These are phyloP conservation scores for Antechinus flavipes DNA, from an alignment of 2,113 vertebrate genomes.

Conservation along the genomic window DNA sequence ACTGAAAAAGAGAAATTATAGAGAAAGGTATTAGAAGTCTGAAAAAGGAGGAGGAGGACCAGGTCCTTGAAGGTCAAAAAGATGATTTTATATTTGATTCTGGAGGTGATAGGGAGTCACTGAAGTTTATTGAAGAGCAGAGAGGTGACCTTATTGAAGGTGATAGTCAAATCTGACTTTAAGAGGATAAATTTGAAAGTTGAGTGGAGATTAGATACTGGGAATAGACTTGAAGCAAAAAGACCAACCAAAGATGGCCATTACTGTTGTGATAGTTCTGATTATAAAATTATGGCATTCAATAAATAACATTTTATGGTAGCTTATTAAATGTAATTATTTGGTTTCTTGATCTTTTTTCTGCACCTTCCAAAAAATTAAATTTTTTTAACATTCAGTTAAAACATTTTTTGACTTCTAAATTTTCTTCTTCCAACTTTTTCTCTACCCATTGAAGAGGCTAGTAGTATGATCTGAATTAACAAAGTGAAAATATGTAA, in stretches of 20 bases:
- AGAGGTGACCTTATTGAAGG: not conserved
- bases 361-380: not conserved
- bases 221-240: not conserved
- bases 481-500: not conserved
- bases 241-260: no score
- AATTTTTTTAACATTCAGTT: no score
- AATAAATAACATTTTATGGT: not conserved
- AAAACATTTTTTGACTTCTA: not conserved
- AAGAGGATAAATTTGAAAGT: not conserved
- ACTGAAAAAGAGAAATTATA: not conserved
- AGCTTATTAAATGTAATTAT: not conserved
- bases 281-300: not conserved
- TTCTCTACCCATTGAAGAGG: not conserved
- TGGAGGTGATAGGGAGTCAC: not conserved
- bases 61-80: not conserved
- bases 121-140: not conserved
- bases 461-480: not conserved
- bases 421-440: not conserved
- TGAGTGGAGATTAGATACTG: not conserved
- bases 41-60: not conserved
- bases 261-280: no score
- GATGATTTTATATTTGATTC: not conserved
- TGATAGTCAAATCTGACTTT: not conserved
- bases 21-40: not conserved
- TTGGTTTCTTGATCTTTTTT: not conserved